These are phyloP conservation scores for Coronaproctus castanopsis DNA, from an alignment of 2,888 invertebrate genomes.

Conservation along the genomic window DNA sequence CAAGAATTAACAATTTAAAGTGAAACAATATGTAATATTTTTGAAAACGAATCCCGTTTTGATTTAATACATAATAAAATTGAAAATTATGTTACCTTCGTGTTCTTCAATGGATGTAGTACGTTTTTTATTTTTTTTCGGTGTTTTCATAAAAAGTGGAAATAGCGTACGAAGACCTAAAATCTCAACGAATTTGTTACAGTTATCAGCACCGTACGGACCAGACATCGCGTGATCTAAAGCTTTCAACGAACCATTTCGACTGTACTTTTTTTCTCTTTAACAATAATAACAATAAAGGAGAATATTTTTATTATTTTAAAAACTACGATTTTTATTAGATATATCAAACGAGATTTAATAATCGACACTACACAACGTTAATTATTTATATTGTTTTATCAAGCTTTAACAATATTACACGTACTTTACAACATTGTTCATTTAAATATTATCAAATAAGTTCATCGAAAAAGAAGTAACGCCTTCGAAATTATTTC, in stretches of 20 bases:
- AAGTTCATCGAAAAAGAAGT: too few species aligned
- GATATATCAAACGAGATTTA: neutral
- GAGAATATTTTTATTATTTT: neutral
- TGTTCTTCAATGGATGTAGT: constrained; percentile 69
- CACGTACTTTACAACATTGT: too few species aligned
- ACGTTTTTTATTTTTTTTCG: constrained; percentile 58
- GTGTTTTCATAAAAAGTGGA: constrained; percentile 97
- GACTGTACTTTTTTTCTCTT: constrained; percentile 85
- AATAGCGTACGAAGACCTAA: constrained; percentile 88
- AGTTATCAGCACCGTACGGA: constrained; percentile 79
- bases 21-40: too few species aligned
- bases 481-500: too few species aligned
- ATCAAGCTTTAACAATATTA: too few species aligned
- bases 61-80: too few species aligned
- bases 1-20: too few species aligned
- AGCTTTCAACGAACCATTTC: constrained; percentile 90
- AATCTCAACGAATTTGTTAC: constrained; percentile 95
- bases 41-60: too few species aligned
- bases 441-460: too few species aligned
- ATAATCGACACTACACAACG: neutral
- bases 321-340: neutral
- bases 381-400: neutral
- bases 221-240: constrained; percentile 94
- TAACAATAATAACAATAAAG: constrained; percentile 14
- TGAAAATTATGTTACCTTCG: too few species aligned